These are phyloP conservation scores for Butorides virescens DNA, from an alignment of 2,113 vertebrate genomes.

Conservation along the genomic window DNA sequence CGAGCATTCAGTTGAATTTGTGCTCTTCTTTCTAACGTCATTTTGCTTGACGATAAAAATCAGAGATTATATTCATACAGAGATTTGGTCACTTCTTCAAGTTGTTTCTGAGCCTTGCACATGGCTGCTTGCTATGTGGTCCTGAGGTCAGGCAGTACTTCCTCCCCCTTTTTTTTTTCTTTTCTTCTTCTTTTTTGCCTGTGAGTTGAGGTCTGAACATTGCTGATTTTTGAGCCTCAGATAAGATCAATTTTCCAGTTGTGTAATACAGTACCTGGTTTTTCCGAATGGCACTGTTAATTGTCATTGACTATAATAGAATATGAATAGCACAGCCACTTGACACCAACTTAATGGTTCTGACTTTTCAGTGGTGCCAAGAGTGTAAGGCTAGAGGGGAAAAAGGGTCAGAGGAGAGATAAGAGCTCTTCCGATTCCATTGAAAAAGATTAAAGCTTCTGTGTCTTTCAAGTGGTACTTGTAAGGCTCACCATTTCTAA, in stretches of 20 bases:
- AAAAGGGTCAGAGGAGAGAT: conserved; percentile 60
- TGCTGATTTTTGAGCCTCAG: conserved; percentile 36
- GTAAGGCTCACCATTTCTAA: conserved; percentile 42
- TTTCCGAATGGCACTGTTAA: conserved; percentile 85
- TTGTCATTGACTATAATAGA: conserved; percentile 88
- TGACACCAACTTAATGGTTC: conserved; percentile 83
- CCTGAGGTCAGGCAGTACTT: background rate
- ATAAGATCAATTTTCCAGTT: conserved; percentile 73
- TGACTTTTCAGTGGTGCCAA: conserved; percentile 73
- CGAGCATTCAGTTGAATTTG: background rate
- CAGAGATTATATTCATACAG: background rate
- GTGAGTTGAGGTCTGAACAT: background rate
- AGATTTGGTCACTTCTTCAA: background rate
- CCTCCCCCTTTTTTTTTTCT: accelerated
- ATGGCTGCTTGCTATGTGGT: background rate
- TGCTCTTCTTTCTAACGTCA: background rate
- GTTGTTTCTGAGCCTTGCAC: background rate
- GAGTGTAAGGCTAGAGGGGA: conserved; percentile 56
- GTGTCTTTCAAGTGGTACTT: conserved; percentile 49
- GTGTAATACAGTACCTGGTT: conserved; percentile 77
- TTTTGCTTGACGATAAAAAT: background rate
- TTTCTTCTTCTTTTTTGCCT: background rate
- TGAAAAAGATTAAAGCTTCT: conserved; percentile 53
- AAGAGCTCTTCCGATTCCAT: conserved; percentile 59
- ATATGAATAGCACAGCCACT: conserved; percentile 83